Conservation (phyloP, 2,888 invertebrate species). For the Pycnomerus fuliginosus region DNA sequence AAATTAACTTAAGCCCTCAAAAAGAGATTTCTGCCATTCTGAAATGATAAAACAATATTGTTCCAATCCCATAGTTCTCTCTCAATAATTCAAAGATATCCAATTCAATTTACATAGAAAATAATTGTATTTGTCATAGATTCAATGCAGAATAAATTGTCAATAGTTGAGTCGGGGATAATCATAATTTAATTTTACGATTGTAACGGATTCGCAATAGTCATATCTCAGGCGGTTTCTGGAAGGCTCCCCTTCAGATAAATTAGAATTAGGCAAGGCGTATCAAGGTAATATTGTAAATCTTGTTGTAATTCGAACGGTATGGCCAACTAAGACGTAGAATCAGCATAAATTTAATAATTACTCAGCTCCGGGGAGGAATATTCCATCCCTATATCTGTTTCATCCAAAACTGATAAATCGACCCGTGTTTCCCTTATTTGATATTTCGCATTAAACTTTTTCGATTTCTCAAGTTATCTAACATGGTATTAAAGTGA, state of each 20-base stretch:
- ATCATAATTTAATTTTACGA: slow-evolving; percentile 50
- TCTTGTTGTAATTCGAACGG: slow-evolving; percentile 55
- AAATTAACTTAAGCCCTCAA: slow-evolving; percentile 28
- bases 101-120: no score
- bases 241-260: slow-evolving; percentile 44
- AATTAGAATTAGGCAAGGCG: slow-evolving; percentile 55
- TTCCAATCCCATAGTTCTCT: no score
- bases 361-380: slow-evolving; percentile 50
- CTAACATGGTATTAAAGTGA: slow-evolving; percentile 40
- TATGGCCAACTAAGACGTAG: slow-evolving; percentile 54
- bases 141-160: no score
- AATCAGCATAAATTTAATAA: slow-evolving; percentile 59
- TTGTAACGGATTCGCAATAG: slow-evolving; percentile 49
- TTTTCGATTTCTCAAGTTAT: slow-evolving; percentile 44
- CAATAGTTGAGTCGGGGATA: no score
- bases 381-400: slow-evolving; percentile 30
- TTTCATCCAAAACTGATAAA: slow-evolving; percentile 16
- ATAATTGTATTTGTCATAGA: no score
- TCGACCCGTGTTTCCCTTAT: neutral
- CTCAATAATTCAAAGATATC: no score
- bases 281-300: slow-evolving; percentile 56
- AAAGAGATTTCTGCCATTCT: slow-evolving; percentile 12
- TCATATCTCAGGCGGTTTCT: slow-evolving; percentile 47
- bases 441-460: slow-evolving; percentile 29
- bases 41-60: slow-evolving; percentile 28